phyloP scores from a whole-genome alignment of 2,113 vertebrate species.

The Nestor notabilis region DNA sequence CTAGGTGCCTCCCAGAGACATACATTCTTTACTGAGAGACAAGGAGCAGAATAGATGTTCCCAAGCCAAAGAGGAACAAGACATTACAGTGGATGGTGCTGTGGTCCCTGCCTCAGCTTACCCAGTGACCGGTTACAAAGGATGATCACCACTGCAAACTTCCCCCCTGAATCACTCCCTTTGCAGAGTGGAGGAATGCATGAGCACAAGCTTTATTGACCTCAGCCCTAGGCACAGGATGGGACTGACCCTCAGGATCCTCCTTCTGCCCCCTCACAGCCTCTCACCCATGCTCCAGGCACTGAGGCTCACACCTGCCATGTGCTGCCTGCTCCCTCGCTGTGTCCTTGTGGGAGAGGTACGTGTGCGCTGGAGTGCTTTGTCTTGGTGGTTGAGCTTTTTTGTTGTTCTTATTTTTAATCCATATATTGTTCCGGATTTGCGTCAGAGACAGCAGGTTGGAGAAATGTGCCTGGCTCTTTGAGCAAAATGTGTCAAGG shows the following conservation, averaged over 20 bases:
- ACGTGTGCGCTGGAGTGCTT: background rate
- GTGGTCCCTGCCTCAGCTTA: background rate
- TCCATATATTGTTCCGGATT: background rate
- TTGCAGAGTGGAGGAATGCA: background rate
- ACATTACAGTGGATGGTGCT: fast-evolving
- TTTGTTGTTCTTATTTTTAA: constrained; percentile 49
- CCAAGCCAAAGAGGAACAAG: background rate
- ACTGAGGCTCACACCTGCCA: fast-evolving
- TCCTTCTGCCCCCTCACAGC: background rate
- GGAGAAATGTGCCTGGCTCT: background rate
- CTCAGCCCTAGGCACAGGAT: background rate
- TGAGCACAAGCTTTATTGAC: background rate
- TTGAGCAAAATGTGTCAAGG: background rate
- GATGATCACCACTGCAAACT: fast-evolving
- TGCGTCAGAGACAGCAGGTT: constrained; percentile 57
- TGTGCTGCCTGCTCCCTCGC: fast-evolving
- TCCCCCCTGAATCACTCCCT: fast-evolving
- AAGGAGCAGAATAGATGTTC: background rate
- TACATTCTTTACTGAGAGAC: background rate
- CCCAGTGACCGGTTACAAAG: background rate
- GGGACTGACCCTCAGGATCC: background rate
- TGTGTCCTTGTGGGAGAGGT: background rate
- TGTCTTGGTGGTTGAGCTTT: background rate
- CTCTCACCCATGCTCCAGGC: background rate
- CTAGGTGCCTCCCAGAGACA: background rate